Conservation (phyloP, 2,888 invertebrate genomes). For the Parnassius smintheus region DNA sequence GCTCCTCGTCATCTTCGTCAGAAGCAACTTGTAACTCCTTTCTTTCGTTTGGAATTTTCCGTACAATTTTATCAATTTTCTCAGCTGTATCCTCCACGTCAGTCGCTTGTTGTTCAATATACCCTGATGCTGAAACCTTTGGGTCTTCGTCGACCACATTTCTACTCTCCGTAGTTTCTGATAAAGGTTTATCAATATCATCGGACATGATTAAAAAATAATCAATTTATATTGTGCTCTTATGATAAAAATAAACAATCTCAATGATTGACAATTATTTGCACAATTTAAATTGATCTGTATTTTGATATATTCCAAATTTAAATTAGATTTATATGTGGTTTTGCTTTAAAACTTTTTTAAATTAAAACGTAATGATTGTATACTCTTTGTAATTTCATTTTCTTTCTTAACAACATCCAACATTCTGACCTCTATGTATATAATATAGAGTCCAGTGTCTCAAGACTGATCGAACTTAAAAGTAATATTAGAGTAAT, state of each 20-base stretch:
- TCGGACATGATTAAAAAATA: constrained; percentile 41
- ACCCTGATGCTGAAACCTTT: constrained; percentile 12
- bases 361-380: not conserved
- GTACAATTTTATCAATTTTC: constrained; percentile 43
- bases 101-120: constrained; percentile 35
- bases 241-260: constrained; percentile 24
- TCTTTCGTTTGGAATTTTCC: constrained; percentile 41
- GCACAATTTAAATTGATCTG: not conserved
- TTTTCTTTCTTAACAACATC: too few species aligned
- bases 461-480: too few species aligned
- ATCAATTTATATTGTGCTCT: constrained; percentile 26
- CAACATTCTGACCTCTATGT: too few species aligned
- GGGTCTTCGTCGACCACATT: constrained; percentile 28
- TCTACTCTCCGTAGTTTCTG: constrained; percentile 32
- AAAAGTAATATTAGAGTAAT: too few species aligned
- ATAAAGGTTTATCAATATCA: constrained; percentile 41
- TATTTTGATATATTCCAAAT: constrained; percentile 11
- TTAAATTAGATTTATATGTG: not conserved
- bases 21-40: constrained; percentile 33
- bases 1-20: constrained; percentile 30
- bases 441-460: too few species aligned
- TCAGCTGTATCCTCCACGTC: constrained; percentile 44
- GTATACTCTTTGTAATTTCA: not conserved
- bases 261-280: constrained; percentile 7
- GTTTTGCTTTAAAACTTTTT: not conserved